A percentile compares a stretch with the other conserved stretches of the same genome.
phyloP scores from a whole-genome alignment of 2,113 vertebrate genomes.

The Aptenodytes patagonicus region DNA sequence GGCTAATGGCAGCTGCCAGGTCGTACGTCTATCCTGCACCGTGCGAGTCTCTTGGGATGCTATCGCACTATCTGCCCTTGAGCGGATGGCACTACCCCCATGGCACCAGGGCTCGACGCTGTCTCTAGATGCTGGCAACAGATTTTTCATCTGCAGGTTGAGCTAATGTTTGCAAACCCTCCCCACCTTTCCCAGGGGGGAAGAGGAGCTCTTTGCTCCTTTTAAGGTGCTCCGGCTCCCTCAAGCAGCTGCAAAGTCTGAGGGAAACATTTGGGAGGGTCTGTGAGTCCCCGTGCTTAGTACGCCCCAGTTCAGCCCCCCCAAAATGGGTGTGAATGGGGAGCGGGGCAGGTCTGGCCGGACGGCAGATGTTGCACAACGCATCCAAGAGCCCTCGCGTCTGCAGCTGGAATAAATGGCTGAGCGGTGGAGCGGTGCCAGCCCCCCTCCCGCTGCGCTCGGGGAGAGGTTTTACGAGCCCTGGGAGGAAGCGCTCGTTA shows the following conservation, averaged over 20 bases:
- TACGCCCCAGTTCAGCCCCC: no score
- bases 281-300: neutral
- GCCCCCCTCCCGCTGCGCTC: neutral
- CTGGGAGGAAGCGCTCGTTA: neutral
- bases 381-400: neutral
- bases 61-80: neutral
- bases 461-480: neutral
- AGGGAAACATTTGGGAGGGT: neutral
- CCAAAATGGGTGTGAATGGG: rapidly evolving
- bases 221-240: neutral
- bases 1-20: neutral
- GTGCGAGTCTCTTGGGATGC: rapidly evolving
- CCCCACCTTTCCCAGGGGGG: neutral
- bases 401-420: slow-evolving; percentile 2
- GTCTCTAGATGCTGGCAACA: neutral
- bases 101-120: rapidly evolving
- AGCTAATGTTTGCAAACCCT: neutral
- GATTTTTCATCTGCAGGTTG: neutral
- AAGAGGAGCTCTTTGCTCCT: neutral
- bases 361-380: neutral
- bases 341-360: neutral
- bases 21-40: rapidly evolving
- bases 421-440: neutral
- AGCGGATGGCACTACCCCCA: neutral
- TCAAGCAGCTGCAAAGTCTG: neutral